Percentiles rank a stretch among this genome's conserved stretches.
These are phyloP conservation scores for Rhinolophus sinicus DNA, from an alignment of 2,113 vertebrate genomes.

Conservation along the genomic window DNA sequence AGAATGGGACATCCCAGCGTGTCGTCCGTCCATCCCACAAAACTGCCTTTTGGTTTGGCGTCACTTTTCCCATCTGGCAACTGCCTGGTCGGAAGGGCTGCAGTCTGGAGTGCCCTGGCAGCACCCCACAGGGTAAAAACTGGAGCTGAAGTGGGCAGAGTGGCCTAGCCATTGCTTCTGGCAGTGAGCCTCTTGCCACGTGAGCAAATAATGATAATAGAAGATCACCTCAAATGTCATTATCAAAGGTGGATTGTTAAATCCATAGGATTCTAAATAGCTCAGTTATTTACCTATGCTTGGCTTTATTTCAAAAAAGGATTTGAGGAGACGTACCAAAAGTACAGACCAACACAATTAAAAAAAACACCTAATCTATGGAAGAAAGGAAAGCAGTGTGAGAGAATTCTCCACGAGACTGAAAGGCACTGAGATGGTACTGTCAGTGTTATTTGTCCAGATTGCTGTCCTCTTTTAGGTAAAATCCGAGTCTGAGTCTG, in stretches of 20 bases:
- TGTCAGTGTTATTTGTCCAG: neutral
- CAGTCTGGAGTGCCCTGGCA: neutral
- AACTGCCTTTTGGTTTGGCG: conserved; percentile 63
- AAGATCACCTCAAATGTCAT: neutral
- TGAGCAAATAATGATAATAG: neutral
- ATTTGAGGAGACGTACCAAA: neutral
- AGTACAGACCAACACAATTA: neutral
- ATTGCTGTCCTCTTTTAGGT: neutral
- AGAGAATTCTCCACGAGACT: neutral
- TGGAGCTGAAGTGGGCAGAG: neutral
- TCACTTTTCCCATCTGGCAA: conserved; percentile 47
- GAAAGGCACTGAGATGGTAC: neutral
- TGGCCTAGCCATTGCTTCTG: neutral
- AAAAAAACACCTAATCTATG: neutral
- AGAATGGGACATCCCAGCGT: neutral
- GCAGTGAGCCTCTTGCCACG: neutral
- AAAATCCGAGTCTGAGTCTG: neutral
- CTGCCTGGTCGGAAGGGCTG: neutral
- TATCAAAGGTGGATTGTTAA: neutral
- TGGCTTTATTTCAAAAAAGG: neutral
- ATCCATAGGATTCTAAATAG: neutral
- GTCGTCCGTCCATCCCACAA: conserved; percentile 51
- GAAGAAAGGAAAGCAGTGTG: neutral
- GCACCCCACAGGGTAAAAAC: neutral
- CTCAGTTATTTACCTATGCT: neutral